Evolutionary conservation across 2,113 vertebrate genomes (phyloP), one percentile per base, ranked within the genome.

Genomic region (Anarrhichthys ocellatus): DNA sequence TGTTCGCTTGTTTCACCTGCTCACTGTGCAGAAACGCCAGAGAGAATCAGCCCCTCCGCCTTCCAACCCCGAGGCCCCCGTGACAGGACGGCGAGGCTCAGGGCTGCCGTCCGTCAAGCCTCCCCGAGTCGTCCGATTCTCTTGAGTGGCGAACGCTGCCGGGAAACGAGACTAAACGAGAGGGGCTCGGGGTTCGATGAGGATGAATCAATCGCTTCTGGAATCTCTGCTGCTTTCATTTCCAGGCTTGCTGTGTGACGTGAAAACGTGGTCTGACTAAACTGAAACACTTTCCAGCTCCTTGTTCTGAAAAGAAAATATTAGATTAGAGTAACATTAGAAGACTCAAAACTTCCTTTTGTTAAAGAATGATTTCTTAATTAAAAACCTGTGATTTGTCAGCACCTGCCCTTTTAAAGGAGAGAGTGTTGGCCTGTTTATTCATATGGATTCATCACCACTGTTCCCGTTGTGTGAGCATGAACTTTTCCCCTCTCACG

Each of bases 1-100:
- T 48, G 58, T 63, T 86, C 13, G 18, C 65, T 78, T 76, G 38
- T 56, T 73, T 89, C 88, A 91, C 88, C 91, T 91, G 82, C 85
- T 91, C 76, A 48, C 84, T 78, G 80, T 73, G 78, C 80, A 87
- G 84, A 87, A 86, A 87, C 61, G 82, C 70, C 73, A 77, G 64
- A 65, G 56, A 52, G 70, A 38, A 48, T 61, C n/a, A 6, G 36
- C 42, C 8, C 6, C 11, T 11, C 52, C 46, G 3, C 44, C 54
- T 22, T 17, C 73, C 6, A 17, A 46, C 52, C 8, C 58, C n/a
- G 17, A 34, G 65, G 46, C 75, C 77, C 24, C 34, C 0, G 1
- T 66, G 81, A 79, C 83, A 65, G 81, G 13, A 63, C 87, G 38
- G 78, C 15, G 6, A 18, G 38, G 73, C 58, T 68, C 62, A 70